These are phyloP conservation scores for Diorhabda sublineata DNA, from an alignment of 1,140 invertebrate genomes.

Conservation along the genomic window DNA sequence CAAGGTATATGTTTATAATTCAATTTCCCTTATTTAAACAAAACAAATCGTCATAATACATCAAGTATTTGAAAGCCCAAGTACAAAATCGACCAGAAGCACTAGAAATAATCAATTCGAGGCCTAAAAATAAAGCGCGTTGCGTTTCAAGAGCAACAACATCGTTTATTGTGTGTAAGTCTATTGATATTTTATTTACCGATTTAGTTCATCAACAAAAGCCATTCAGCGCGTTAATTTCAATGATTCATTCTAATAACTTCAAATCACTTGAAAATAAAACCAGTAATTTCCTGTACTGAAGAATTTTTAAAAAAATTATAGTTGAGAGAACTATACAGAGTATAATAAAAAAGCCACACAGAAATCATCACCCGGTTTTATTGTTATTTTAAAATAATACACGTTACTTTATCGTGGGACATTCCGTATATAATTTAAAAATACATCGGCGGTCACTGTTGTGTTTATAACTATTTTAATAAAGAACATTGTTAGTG, in stretches of 20 bases:
- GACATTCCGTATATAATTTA: too few species aligned
- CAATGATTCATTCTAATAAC: background rate
- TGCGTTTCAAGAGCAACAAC: background rate
- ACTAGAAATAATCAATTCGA: constrained; percentile 1
- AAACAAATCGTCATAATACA: too few species aligned
- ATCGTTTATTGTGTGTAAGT: background rate
- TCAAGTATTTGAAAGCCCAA: background rate
- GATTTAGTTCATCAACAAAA: background rate
- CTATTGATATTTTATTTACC: background rate
- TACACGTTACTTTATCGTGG: too few species aligned
- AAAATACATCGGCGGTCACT: too few species aligned
- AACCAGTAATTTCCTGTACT: background rate
- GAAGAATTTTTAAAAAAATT: background rate
- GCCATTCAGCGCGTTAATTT: background rate
- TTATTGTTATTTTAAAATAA: too few species aligned
- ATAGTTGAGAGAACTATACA: too few species aligned
- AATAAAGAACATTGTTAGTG: too few species aligned
- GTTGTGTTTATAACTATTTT: too few species aligned
- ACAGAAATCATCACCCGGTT: too few species aligned
- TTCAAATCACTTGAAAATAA: background rate
- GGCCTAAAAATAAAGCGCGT: constrained; percentile 2
- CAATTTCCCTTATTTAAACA: too few species aligned
- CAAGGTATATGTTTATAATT: too few species aligned
- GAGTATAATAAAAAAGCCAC: too few species aligned
- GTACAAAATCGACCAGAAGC: background rate